A percentile compares a stretch with the other conserved stretches of the same genome.
phyloP scores from a whole-genome alignment of 2,113 vertebrate genomes.

The Centrocercus urophasianus region DNA sequence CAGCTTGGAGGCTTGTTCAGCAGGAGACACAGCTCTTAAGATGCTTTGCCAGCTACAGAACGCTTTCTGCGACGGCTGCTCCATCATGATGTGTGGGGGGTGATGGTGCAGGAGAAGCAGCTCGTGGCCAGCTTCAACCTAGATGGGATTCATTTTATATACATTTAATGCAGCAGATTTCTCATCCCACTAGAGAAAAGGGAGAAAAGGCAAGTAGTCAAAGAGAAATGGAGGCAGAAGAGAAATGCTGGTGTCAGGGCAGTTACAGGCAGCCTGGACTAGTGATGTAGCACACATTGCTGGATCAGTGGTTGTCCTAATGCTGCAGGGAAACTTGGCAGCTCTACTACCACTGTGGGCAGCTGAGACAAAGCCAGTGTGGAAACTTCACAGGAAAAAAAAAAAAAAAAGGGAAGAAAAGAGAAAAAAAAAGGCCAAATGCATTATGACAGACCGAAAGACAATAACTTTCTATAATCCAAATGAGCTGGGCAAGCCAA shows the following conservation, averaged over 20 bases:
- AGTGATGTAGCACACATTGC: not conserved
- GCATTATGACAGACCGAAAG: constrained; percentile 62
- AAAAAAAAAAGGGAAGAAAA: not conserved
- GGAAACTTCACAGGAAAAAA: constrained; percentile 34
- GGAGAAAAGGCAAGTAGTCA: not conserved
- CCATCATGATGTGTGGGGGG: not conserved
- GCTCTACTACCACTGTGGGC: constrained; percentile 33
- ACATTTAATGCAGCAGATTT: not conserved
- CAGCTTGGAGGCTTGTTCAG: not conserved
- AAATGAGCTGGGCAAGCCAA: constrained; percentile 67
- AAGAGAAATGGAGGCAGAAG: not conserved
- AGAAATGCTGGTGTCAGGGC: constrained; percentile 15
- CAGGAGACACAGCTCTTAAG: constrained; percentile 42
- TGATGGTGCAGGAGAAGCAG: not conserved
- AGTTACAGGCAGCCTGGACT: constrained; percentile 16
- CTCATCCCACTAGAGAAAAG: not conserved
- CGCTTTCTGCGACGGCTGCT: not conserved
- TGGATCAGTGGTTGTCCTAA: constrained; percentile 50
- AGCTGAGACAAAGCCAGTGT: constrained; percentile 62
- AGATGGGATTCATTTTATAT: not conserved
- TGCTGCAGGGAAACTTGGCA: constrained; percentile 61
- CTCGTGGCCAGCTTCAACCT: not conserved
- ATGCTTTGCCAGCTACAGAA: constrained; percentile 1
- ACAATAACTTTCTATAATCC: constrained; percentile 75
- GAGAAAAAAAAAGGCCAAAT: constrained; percentile 38